phyloP scores from a whole-genome alignment of 2,888 invertebrate species.

The Apantesis nais region DNA sequence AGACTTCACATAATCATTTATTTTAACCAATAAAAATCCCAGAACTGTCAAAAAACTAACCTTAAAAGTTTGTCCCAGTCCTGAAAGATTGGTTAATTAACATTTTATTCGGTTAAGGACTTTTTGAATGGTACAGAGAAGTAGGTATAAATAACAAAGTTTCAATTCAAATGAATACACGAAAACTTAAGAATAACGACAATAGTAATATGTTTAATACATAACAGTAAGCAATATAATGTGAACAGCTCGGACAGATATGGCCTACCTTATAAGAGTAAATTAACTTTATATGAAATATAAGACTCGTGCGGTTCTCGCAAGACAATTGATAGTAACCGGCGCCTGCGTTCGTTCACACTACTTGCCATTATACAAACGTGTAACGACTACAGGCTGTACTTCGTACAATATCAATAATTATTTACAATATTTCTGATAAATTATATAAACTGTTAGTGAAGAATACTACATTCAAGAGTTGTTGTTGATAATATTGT shows the following conservation, averaged over 20 bases:
- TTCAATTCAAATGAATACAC: no score
- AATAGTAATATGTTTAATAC: slow-evolving; percentile 40
- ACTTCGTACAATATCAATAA: slow-evolving; percentile 30
- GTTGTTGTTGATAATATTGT: slow-evolving; percentile 76
- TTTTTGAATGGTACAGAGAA: no score
- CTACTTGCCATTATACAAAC: slow-evolving; percentile 37
- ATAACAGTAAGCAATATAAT: slow-evolving; percentile 47
- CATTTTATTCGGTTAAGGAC: no score
- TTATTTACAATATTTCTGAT: slow-evolving; percentile 45
- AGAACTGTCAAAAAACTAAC: no score
- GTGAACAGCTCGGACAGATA: slow-evolving; percentile 55
- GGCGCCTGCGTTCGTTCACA: slow-evolving; percentile 38
- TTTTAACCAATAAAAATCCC: not conserved
- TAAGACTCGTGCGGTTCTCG: slow-evolving; percentile 28
- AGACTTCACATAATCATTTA: not conserved
- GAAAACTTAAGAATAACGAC: no score
- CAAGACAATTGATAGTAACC: slow-evolving; percentile 11
- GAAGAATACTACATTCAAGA: slow-evolving; percentile 60
- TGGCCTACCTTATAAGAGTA: slow-evolving; percentile 66
- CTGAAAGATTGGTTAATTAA: no score
- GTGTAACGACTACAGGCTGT: slow-evolving; percentile 25
- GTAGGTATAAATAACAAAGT: no score
- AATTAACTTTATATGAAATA: slow-evolving; percentile 36
- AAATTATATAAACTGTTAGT: slow-evolving; percentile 60
- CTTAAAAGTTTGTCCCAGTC: no score